These are phyloP conservation scores for Microplitis demolitor DNA, from an alignment of 1,140 invertebrate species.

Conservation along the genomic window DNA sequence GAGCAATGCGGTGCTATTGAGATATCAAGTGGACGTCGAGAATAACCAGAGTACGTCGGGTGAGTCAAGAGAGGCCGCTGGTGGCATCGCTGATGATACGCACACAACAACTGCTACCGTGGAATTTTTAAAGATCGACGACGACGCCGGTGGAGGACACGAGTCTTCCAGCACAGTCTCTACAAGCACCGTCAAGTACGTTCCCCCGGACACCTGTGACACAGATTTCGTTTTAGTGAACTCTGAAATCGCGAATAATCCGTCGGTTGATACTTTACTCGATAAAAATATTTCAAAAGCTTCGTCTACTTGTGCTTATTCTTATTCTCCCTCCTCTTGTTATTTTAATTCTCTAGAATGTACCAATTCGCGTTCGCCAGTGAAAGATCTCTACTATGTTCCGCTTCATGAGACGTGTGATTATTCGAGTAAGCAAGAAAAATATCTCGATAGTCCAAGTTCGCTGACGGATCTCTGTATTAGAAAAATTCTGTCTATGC, in stretches of 20 bases:
- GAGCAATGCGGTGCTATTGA: constrained; percentile 7
- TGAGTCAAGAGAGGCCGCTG: constrained; percentile 10
- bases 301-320: not conserved
- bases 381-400: constrained; percentile 44
- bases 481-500: constrained; percentile 67
- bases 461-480: constrained; percentile 66
- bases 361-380: constrained; percentile 39
- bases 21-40: constrained; percentile 15
- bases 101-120: not conserved
- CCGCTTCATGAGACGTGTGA: constrained; percentile 12
- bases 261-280: constrained; percentile 19
- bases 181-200: constrained; percentile 63
- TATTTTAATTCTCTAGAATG: constrained; percentile 25
- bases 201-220: constrained; percentile 51
- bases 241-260: constrained; percentile 27
- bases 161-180: constrained; percentile 62
- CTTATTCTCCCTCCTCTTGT: no score
- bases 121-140: not conserved
- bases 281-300: constrained; percentile 8
- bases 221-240: constrained; percentile 19
- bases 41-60: constrained; percentile 12
- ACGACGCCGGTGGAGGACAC: constrained; percentile 32
- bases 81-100: not conserved
- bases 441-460: constrained; percentile 34
- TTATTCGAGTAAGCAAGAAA: not conserved